Evolutionary conservation across 2,797 vertebrate genomes (phyloP), one percentile per base, ranked within the genome.

Genomic region (Neosilurus mollespiculum): DNA sequence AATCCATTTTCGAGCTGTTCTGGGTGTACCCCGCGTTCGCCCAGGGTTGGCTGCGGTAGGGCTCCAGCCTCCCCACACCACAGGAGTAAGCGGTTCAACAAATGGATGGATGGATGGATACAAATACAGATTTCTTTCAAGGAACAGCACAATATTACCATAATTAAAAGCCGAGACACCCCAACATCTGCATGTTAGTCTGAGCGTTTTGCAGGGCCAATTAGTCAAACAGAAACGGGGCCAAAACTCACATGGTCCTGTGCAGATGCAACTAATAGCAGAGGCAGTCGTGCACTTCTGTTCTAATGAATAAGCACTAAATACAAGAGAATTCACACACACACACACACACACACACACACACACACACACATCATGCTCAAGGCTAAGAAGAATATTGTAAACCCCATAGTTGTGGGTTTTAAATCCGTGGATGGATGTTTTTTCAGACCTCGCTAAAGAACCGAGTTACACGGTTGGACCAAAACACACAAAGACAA

Each of bases 261-360:
- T 84, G 86, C 87, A 77, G 87, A 91, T 82, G 84, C 87, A 91
- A 88, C 92, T 91, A 90, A 90, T 87, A 89, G 88, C 87, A 89
- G 91, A 92, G 82, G 86, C 88, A 91, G 90, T 89, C 86, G 80
- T 88, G 88, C 86, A 78, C 83, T 87, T 88, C 69, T 66, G 34
- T 85, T 67, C 82, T 83, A 84, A 81, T 89, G 85, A 89, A 83
- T 20, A 76, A 83, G 66, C 76, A 56, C 85, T 81, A 84, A 85
- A 69, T 82, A 79, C 58, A 76, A 85, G 24, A 71, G 37, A 56
- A 79, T 78, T 66, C 78, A n/a, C 20, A 8, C 70, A 69, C 59
- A 62, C 81, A 78, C 62, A 67, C 53, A 58, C 59, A 49, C 34
- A 65, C 58, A 77, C 67, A 51, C 67, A 70, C 67, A 43, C 64